phyloP scores from a whole-genome alignment of 2,113 vertebrate genomes.

The Urocitellus parryii region DNA sequence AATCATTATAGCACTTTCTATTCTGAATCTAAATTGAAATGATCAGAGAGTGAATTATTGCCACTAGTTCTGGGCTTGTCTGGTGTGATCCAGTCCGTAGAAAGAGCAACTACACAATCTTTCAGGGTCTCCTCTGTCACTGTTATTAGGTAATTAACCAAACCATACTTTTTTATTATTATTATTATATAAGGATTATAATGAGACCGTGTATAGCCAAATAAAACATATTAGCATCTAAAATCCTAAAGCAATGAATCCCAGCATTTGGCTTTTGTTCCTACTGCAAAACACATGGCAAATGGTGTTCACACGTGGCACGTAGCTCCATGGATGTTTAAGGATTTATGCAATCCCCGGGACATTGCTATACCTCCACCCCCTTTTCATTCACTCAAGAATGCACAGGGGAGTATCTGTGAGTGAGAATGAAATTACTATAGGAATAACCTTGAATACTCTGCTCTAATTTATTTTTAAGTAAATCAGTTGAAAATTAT shows the following conservation, averaged over 20 bases:
- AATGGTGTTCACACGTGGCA: background rate
- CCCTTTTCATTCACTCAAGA: background rate
- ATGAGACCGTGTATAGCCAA: background rate
- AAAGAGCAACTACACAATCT: background rate
- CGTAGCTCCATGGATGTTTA: background rate
- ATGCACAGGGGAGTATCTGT: background rate
- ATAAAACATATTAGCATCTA: constrained; percentile 12
- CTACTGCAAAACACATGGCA: constrained; percentile 24
- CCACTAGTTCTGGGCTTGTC: background rate
- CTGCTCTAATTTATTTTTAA: constrained; percentile 57
- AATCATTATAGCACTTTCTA: background rate
- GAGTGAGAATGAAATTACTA: constrained; percentile 16
- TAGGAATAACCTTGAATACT: constrained; percentile 25
- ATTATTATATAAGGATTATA: constrained; percentile 16
- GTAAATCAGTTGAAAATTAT: constrained; percentile 38
- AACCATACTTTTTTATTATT: background rate
- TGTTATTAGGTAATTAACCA: constrained; percentile 47
- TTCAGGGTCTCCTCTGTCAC: background rate
- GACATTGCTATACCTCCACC: background rate
- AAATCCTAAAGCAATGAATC: background rate
- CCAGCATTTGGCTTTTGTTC: constrained; percentile 14
- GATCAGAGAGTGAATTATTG: background rate
- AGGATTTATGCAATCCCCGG: background rate
- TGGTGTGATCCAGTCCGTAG: background rate
- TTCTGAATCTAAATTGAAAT: constrained; percentile 21